Evolutionary conservation across 2,888 invertebrate genomes (phyloP), one percentile per base, ranked within the genome.

Genomic region (Diplazon laetatorius): DNA sequence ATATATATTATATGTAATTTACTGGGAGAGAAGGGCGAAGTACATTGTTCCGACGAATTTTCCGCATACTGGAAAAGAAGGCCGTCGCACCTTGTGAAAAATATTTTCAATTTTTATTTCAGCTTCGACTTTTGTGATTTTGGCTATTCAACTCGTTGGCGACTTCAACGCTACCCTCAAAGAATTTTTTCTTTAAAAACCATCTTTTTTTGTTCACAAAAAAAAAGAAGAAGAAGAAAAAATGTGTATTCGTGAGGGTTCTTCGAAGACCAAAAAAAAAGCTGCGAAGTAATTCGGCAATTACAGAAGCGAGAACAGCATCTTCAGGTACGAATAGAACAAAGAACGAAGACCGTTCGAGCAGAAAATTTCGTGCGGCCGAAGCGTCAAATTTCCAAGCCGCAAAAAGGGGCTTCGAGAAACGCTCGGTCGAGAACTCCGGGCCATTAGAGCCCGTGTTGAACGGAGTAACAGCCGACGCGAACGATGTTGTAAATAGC

Each of bases 311-410:
- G 65, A 65, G 69, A 69, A 60, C 25, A 50, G n/a, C 57, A 30
- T 9, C 30, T 39, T 44, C 62, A 59, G 63, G 20, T 63, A 63
- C 35, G 8, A 65, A 78, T 70, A 60, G 16, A 78, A 65, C 50
- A 12, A 72, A 39, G 59, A 46, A n/a, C n/a, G 44, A 60, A 25
- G 48, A 37, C 35, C 59, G 20, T 65, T 50, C 50, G 65, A 65
- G 70, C 52, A 42, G 69, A 65, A 60, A 69, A 69, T 73, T n/a
- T 65, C 59, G 25, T 68, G 63, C 59, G 25, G 63, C 65, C 22
- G 44, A 44, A 6, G 60, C 22, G 20, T 65, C 14, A 59, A 65
- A 60, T 46, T 63, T 55, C 50, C 35, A 59, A 78, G 65, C 78
- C 62, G 20, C 63, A 78, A 37, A 59, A 44, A 30, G 30, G 57